These are phyloP conservation scores for Siniperca undulata DNA, from an alignment of 2,797 vertebrate genomes.

Conservation along the genomic window DNA sequence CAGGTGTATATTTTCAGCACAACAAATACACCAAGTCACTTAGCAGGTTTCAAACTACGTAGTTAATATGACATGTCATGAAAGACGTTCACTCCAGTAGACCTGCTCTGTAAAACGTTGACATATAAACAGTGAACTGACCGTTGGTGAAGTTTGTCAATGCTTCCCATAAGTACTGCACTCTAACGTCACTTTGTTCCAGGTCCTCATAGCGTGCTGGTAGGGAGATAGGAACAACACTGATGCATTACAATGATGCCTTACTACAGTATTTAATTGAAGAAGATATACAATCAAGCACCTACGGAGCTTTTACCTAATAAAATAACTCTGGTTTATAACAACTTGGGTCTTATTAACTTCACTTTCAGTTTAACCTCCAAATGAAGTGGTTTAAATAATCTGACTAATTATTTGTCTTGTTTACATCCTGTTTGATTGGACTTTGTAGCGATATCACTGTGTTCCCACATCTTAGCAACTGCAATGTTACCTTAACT, in stretches of 20 bases:
- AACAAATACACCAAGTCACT: not conserved
- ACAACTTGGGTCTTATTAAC: not conserved
- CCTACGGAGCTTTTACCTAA: not conserved
- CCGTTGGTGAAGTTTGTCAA: slow-evolving; percentile 98
- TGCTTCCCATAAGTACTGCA: slow-evolving; percentile 98
- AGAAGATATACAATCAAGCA: not conserved
- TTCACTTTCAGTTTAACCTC: not conserved
- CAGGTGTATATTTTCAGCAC: not conserved
- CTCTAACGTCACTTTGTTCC: slow-evolving; percentile 90
- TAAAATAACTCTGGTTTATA: not conserved
- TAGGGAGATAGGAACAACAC: slow-evolving; percentile 16
- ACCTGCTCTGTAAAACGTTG: not conserved
- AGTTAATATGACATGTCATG: not conserved
- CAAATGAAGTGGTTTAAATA: too few relatives aligned
- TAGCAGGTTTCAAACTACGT: not conserved
- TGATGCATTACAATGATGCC: not conserved
- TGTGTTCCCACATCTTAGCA: not conserved
- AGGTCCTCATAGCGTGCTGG: slow-evolving; percentile 96
- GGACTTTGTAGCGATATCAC: not conserved
- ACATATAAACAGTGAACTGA: slow-evolving; percentile 60
- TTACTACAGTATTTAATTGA: not conserved
- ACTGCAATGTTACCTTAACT: not conserved
- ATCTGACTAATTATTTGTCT: too few relatives aligned
- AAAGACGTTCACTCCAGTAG: not conserved
- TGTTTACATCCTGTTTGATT: too few relatives aligned